Base-by-base conservation (phyloP, 2,888 invertebrate species). In the Amiota communis region DNA sequence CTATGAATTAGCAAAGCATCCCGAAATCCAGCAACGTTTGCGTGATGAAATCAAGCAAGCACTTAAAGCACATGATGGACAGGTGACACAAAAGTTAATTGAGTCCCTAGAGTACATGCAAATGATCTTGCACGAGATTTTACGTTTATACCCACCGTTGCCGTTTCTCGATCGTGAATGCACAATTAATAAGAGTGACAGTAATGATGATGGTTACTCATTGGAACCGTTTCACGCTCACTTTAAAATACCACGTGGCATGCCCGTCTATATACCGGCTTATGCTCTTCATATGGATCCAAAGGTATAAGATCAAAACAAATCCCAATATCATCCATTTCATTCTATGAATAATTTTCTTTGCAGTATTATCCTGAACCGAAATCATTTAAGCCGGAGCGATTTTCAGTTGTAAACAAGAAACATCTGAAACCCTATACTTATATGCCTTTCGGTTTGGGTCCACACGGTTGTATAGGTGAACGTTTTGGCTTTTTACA, bases 61-160 rank as follows among this genome's bases (percentile, higher is more conserved):
- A 0, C 76, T 90, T 13, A 76, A 80, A 4, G 80, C 83, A n/a
- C 84, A 88, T 70, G 85, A 84, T 0, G 90, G 90, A 0, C 81
- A 86, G 59, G 74, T 91, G 0, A 90, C 88, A 1, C 90, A 90
- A 71, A 83, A 90, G 17, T 76, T 89, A 20, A 80, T 91, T 12
- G 84, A 87, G 1, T 87, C 89, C 8, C 83, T 91, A 88, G 82
- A 87, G 47, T 91, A 91, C 77, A 81, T 91, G 78, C 89, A 91
- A 72, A 90, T 89, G 90, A 88, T 84, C 20, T 78, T 86, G 17
- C 78, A 78, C 51, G 90, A 90, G 76, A 85, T 86, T 11, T 75
- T 90, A 51, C 85, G 90, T 1, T 76, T 90, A 69, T 90, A 90
- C 80, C 90, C 90, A 0, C 83, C 88, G 0, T 64, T 90, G 8